These are phyloP conservation scores for Malurus leucopterus DNA, from an alignment of 2,797 vertebrate genomes.

Conservation along the genomic window DNA sequence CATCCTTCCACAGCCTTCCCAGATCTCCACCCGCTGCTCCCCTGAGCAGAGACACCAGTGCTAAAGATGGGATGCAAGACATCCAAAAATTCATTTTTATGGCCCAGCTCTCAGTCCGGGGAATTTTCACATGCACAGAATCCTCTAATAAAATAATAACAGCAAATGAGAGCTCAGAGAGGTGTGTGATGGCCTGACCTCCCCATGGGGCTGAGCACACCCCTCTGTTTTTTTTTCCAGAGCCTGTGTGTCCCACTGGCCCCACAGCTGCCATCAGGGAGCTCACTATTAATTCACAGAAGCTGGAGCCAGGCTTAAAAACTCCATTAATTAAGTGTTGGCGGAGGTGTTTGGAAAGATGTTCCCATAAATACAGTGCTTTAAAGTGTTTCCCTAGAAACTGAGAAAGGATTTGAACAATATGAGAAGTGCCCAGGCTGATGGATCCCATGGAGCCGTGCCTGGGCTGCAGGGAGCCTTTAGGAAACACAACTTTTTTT, in stretches of 20 bases:
- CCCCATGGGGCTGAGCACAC: neutral
- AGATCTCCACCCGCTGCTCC: neutral
- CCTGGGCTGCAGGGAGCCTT: neutral
- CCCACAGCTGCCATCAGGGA: neutral
- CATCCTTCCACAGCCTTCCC: neutral
- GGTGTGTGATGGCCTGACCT: neutral
- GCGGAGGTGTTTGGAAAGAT: constrained; percentile 56
- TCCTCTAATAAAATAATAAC: neutral
- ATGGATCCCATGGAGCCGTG: neutral
- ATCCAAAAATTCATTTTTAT: neutral
- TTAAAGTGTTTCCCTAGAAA: constrained; percentile 65
- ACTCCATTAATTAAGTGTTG: constrained; percentile 61
- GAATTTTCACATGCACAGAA: neutral
- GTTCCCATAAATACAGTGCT: constrained; percentile 49
- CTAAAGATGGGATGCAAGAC: neutral
- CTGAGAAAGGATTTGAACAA: constrained; percentile 42
- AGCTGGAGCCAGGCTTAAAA: constrained; percentile 36
- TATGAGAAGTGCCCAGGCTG: constrained; percentile 9
- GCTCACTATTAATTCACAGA: neutral
- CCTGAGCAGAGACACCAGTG: neutral
- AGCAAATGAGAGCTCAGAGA: neutral
- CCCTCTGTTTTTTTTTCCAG: neutral
- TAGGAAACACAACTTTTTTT: neutral
- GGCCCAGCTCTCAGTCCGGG: neutral
- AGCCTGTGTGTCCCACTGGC: neutral